Evolutionary conservation across 2,113 vertebrate genomes (phyloP), one percentile per base, ranked within the genome.

Genomic region (Oryzias javanicus): DNA sequence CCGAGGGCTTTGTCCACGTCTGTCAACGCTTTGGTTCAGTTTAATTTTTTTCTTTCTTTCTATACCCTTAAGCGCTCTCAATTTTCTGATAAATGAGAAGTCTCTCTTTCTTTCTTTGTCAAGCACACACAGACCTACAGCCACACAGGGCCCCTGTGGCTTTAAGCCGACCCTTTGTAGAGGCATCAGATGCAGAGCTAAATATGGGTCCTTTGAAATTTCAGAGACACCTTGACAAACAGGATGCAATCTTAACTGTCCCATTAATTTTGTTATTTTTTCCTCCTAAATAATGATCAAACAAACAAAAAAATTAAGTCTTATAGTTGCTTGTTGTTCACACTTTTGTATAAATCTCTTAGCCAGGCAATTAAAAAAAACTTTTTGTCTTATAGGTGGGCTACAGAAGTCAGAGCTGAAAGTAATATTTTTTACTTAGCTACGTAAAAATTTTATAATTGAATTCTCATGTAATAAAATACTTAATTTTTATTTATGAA

Each of bases 161-260:
- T 50, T 67, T 35, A 35, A 52, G 40, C 13, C 15, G 42, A 47
- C 55, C 70, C 71, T 90, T 89, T 88, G 78, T 86, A 74, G 70
- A 83, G 72, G 80, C 87, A 87, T 89, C 83, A 72, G 49, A 89
- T 90, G 84, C 81, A 80, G 72, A 54, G 66, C 75, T 79, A 50
- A 40, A 80, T 70, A 60, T 76, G 60, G 17, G 62, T 52, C 58
- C 17, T 80, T 89, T 83, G 86, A 84, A 90, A 89, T 86, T 80
- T 64, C 77, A 63, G 53, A 62, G 49, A 61, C 57, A 53, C 54
- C 56, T 47, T 61, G 25, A 13, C 50, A 51, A 6, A 35, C 29
- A 8, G 1, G 29, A 35, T 35, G 29, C 7, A 35, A 7, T 35
- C 6, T 3, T 22, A 22, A 22, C 29, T 35, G 29, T 35, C 29